phyloP scores from a whole-genome alignment of 2,888 invertebrate genomes.

The Cryptus armator region DNA sequence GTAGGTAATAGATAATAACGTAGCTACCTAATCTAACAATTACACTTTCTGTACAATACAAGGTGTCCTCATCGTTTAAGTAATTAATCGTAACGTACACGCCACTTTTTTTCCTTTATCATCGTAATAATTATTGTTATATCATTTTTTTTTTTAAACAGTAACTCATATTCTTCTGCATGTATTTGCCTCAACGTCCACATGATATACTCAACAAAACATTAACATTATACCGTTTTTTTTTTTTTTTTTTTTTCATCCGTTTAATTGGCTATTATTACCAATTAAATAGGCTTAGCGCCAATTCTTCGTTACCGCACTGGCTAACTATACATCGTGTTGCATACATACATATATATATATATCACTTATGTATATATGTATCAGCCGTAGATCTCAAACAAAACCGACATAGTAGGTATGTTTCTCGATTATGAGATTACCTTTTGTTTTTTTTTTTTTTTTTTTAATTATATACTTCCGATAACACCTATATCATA shows the following conservation, averaged over 20 bases:
- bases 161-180: slow-evolving; percentile 76
- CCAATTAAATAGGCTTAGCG: slow-evolving; percentile 72
- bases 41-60: slow-evolving; percentile 84
- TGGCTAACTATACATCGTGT: slow-evolving; percentile 70
- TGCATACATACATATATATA: slow-evolving; percentile 64
- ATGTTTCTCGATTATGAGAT: slow-evolving; percentile 49
- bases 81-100: slow-evolving; percentile 70
- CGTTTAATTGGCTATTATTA: slow-evolving; percentile 66
- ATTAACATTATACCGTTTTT: slow-evolving; percentile 75
- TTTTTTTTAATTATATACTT: slow-evolving; percentile 55
- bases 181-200: slow-evolving; percentile 78
- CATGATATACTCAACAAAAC: slow-evolving; percentile 81
- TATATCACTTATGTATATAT: slow-evolving; percentile 66
- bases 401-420: slow-evolving; percentile 47
- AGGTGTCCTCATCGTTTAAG: slow-evolving; percentile 74
- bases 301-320: slow-evolving; percentile 73
- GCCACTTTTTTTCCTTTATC: slow-evolving; percentile 60
- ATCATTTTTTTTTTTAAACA: slow-evolving; percentile 68
- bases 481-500: slow-evolving; percentile 80
- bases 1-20: slow-evolving; percentile 80
- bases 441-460: slow-evolving; percentile 75
- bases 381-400: slow-evolving; percentile 46
- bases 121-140: slow-evolving; percentile 71
- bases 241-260: slow-evolving; percentile 26
- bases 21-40: slow-evolving; percentile 83